Evolutionary conservation across 2,888 invertebrate species (phyloP).

Genomic region (Adelognathus sp.): DNA sequence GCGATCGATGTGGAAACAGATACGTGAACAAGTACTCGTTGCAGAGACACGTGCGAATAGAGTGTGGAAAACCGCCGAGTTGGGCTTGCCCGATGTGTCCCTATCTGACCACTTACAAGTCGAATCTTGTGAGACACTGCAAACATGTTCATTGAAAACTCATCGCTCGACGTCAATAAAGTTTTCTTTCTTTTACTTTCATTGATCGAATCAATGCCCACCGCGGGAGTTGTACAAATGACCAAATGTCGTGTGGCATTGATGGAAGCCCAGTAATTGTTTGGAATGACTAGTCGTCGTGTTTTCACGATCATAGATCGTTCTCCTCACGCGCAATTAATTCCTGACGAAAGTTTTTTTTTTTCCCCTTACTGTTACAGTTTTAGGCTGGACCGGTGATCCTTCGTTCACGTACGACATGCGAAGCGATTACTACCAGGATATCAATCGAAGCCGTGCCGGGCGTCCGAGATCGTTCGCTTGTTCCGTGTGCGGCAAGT

Average conservation of each 20-base stretch:
- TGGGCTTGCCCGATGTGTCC: slow-evolving; percentile 66
- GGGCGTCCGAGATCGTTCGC: slow-evolving; percentile 59
- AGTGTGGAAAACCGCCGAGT: slow-evolving; percentile 68
- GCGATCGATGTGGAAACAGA: slow-evolving; percentile 68
- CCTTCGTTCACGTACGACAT: slow-evolving; percentile 32
- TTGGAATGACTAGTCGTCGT: neutral
- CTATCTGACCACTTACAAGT: slow-evolving; percentile 59
- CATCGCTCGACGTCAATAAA: slow-evolving; percentile 10
- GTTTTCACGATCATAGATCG: slow-evolving; percentile 5
- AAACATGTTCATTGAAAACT: slow-evolving; percentile 50
- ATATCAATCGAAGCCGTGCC: neutral
- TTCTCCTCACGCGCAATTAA: neutral
- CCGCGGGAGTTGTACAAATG: neutral
- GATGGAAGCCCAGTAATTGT: neutral
- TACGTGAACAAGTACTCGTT: slow-evolving; percentile 67
- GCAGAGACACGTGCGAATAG: slow-evolving; percentile 70
- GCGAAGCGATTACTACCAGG: slow-evolving; percentile 35
- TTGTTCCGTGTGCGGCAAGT: slow-evolving; percentile 75
- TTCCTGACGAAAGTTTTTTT: slow-evolving; percentile 32
- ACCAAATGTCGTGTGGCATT: neutral
- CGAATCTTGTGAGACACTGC: slow-evolving; percentile 59
- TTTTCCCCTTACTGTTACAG: slow-evolving; percentile 49
- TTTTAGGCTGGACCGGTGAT: slow-evolving; percentile 37
- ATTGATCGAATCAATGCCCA: neutral
- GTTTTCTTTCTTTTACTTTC: too few relatives aligned